Evolutionary conservation across 2,888 invertebrate genomes (phyloP).

Genomic region (Oligia latruncula): DNA sequence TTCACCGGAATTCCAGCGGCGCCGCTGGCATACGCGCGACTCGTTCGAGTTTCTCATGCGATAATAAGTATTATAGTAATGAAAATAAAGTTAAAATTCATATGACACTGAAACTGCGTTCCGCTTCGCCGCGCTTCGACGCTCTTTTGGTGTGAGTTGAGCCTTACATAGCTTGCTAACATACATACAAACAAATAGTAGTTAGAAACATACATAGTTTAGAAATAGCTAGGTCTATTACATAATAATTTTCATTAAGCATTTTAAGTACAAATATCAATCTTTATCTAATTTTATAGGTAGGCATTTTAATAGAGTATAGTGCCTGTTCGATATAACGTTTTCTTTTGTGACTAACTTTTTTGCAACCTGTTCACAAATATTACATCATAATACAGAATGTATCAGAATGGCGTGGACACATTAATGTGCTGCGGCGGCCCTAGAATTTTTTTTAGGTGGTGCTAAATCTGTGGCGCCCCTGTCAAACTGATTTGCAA

Average conservation of each 20-base stretch:
- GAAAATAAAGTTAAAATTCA: too few relatives aligned
- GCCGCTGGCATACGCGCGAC: too few relatives aligned
- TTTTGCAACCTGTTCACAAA: constrained; percentile 12
- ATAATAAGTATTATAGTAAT: too few relatives aligned
- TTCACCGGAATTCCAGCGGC: too few relatives aligned
- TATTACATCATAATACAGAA: neutral
- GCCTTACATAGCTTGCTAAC: constrained; percentile 32
- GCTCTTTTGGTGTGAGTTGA: too few relatives aligned
- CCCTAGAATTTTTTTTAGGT: too few relatives aligned
- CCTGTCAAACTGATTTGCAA: too few relatives aligned
- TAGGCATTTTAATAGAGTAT: neutral
- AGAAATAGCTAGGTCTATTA: constrained; percentile 11
- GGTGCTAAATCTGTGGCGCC: too few relatives aligned
- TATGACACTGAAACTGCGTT: too few relatives aligned
- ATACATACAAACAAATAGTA: constrained; percentile 6
- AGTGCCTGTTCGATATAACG: neutral
- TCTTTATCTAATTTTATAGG: constrained; percentile 3
- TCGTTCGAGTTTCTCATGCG: too few relatives aligned
- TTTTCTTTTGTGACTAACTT: constrained; percentile 18
- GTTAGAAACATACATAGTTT: constrained; percentile 1
- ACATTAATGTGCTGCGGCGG: too few relatives aligned
- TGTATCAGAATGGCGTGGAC: neutral
- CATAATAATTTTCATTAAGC: constrained; percentile 5
- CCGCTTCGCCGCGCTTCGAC: too few relatives aligned
- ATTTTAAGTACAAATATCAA: constrained; percentile 13